Percentiles rank a stretch among this genome's conserved stretches.
Conservation (phyloP, 1,140 invertebrate species). For the Nymphalis io region DNA sequence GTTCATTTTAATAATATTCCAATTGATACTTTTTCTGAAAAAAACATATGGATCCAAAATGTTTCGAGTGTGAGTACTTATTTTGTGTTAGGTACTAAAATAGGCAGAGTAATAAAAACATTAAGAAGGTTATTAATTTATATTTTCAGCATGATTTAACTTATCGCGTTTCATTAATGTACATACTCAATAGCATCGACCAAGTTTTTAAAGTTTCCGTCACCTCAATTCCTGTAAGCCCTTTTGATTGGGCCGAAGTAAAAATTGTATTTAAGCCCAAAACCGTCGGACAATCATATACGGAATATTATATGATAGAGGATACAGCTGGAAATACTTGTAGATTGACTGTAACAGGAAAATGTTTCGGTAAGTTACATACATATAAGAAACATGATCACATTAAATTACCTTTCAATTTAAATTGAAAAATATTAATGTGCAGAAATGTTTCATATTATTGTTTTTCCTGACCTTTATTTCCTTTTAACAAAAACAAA, state of each 20-base stretch:
- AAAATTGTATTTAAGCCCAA: slow-evolving; percentile 59
- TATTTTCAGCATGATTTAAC: slow-evolving; percentile 56
- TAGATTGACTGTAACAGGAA: slow-evolving; percentile 63
- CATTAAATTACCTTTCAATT: not conserved
- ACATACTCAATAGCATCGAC: slow-evolving; percentile 62
- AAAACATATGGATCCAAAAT: slow-evolving; percentile 57
- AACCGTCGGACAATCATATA: slow-evolving; percentile 56
- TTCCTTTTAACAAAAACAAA: not conserved
- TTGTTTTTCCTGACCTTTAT: not conserved
- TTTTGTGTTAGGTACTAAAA: not conserved
- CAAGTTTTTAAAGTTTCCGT: slow-evolving; percentile 64
- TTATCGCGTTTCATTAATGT: slow-evolving; percentile 61
- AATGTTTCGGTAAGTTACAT: slow-evolving; percentile 62
- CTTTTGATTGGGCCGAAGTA: slow-evolving; percentile 49
- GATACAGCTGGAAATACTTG: slow-evolving; percentile 61
- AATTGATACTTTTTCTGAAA: slow-evolving; percentile 54
- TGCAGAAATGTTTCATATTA: too few species aligned
- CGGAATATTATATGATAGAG: slow-evolving; percentile 68
- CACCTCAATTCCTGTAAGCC: slow-evolving; percentile 51
- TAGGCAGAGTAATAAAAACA: not conserved
- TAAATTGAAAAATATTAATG: not conserved
- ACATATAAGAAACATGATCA: too few species aligned
- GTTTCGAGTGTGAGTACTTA: slow-evolving; percentile 46
- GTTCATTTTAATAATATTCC: slow-evolving; percentile 60
- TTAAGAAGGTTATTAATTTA: not conserved